phyloP scores from a whole-genome alignment of 64 coral and sea anemone species.

The Porites lutea region DNA sequence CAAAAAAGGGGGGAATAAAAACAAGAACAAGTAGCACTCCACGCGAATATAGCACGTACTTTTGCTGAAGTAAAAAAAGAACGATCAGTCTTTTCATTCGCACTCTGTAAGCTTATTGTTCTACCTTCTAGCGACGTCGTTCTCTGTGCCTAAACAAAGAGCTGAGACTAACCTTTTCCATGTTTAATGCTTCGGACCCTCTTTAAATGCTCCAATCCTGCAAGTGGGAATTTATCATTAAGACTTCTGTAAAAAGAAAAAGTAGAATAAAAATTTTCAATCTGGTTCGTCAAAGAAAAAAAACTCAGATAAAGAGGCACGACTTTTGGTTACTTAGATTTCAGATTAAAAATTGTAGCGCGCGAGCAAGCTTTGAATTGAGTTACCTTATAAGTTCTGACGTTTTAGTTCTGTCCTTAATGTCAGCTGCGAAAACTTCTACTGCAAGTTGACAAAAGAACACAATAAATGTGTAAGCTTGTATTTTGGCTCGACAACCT shows the following conservation, averaged over 20 bases:
- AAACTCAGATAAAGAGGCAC: neutral
- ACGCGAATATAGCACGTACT: neutral
- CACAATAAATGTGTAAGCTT: neutral
- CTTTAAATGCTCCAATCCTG: conserved; percentile 73
- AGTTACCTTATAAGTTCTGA: conserved; percentile 76
- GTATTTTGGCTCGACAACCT: too few relatives aligned
- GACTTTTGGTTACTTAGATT: too few relatives aligned
- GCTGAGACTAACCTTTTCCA: neutral
- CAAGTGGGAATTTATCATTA: conserved; percentile 61
- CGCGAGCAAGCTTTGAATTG: neutral
- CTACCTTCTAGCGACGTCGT: too few relatives aligned
- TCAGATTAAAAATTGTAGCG: neutral
- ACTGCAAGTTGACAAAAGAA: conserved; percentile 43
- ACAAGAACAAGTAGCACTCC: conserved; percentile 5
- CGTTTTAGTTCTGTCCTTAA: conserved; percentile 69
- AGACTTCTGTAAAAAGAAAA: conserved; percentile 51
- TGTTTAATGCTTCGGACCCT: conserved; percentile 58
- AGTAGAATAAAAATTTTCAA: neutral
- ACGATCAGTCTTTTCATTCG: too few relatives aligned
- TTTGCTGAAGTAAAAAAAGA: too few relatives aligned
- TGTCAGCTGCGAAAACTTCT: conserved; percentile 62
- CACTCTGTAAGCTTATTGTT: too few relatives aligned
- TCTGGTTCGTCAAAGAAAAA: neutral
- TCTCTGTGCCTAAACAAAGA: neutral
- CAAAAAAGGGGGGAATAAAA: neutral